Conservation (phyloP, 2,797 vertebrate species). For the Oophaga sylvatica region DNA sequence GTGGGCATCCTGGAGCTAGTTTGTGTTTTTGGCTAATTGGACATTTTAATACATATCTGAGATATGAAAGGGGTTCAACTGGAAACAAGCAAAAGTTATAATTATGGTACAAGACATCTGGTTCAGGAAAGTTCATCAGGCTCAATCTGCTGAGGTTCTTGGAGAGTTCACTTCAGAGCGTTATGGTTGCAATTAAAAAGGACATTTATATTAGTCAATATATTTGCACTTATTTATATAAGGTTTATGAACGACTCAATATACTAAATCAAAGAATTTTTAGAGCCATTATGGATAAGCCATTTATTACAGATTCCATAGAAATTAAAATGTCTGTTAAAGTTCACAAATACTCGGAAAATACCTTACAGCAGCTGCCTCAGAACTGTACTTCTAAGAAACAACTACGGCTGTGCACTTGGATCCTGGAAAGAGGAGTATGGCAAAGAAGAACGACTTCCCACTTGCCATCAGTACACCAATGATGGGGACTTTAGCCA, state of each 20-base stretch:
- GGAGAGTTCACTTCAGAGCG: constrained; percentile 1
- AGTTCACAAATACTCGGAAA: neutral
- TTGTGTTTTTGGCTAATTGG: constrained; percentile 39
- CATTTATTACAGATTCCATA: neutral
- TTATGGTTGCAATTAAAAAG: neutral
- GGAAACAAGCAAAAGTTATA: constrained; percentile 16
- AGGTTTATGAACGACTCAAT: constrained; percentile 8
- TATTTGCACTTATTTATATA: constrained; percentile 25
- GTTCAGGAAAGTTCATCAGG: constrained; percentile 13
- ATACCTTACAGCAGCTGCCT: neutral
- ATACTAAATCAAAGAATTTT: constrained; percentile 2
- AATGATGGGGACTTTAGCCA: neutral
- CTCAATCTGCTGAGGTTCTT: neutral
- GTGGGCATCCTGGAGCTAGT: constrained; percentile 40
- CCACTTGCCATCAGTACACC: neutral
- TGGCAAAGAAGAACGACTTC: neutral
- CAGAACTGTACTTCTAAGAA: neutral
- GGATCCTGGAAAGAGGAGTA: neutral
- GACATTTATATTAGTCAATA: constrained; percentile 8
- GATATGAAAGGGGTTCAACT: constrained; percentile 5
- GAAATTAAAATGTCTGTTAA: neutral
- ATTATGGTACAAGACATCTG: constrained; percentile 30
- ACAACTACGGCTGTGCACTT: neutral
- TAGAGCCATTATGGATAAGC: neutral
- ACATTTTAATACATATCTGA: constrained; percentile 33